Base-by-base conservation (phyloP, 2,888 invertebrate species). In the Pomacea canaliculata region DNA sequence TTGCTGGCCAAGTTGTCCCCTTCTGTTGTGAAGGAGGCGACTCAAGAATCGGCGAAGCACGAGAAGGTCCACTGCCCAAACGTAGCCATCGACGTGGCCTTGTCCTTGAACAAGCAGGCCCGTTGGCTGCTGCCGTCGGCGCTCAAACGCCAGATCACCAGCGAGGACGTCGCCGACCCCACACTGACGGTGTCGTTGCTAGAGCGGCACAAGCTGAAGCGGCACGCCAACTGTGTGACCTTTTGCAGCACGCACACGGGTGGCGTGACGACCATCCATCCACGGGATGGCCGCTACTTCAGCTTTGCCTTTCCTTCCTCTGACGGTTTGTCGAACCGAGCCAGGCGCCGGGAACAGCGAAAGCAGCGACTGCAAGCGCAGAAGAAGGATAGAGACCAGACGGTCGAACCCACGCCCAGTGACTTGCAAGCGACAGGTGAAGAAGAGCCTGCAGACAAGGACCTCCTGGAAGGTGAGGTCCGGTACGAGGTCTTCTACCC, bases 91-190 rank as follows among this genome's bases (percentile, higher is more conserved):
- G 73, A 82, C 37, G 81, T 86, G 13, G 76, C 73, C 0, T 83
- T 84, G 65, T 87, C 87, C 0, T 77, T 87, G n/a, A 87, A 85
- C 79, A 87, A 87, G 73, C 85, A 83, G 72, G 78, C 81, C 12
- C 71, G 87, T 70, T 87, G 87, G 87, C 73, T 70, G 8, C 72
- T 87, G 1, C 86, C 87, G 5, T 76, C 80, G 1, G 70, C 80
- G 9, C 65, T 87, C 0, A 81, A 82, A 67, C 72, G 81, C n/a
- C 80, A 81, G 46, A 82, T 84, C 62, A 63, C 49, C 27, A 37
- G 60, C 7, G 70, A 71, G 18, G 46, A 72, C 23, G 70, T 76
- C 56, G 62, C 60, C 10, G 60, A 76, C 7, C 60, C 63, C 12
- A 59, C 51, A 13, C 49, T 76, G 9, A 80, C 70, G 37, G 67